Evolutionary conservation across 1,140 invertebrate species (phyloP), one percentile per base, ranked within the genome.

Genomic region (Liolophura sinensis): DNA sequence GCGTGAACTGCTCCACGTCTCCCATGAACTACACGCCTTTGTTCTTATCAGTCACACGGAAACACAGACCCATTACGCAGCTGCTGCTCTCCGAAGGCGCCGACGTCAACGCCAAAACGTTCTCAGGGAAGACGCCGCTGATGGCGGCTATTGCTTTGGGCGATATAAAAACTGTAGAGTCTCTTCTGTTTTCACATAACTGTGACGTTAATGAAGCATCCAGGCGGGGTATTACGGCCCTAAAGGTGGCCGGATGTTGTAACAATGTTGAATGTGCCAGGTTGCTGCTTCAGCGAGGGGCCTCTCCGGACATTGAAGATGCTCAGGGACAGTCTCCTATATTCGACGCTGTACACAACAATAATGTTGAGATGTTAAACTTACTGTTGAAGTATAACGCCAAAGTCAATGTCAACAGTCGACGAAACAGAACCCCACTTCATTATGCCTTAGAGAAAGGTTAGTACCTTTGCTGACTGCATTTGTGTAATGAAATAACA

Each of bases 361-460:
- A 68, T 16, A 61, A 68, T 56, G 65, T 49, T 25, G 59, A 65
- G 1, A 67, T 73, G 58, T 65, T 74, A 15, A 69, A 64, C 22
- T 31, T 64, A 24, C 62, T 79, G 1, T 61, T 77, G 24, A 40
- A 63, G 49, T 59, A 67, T 52, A 72, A 72, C 24, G 78, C 72
- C 18, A 64, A 72, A 67, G 57, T 78, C 0, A 73, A 74, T 55
- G 59, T 70, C 18, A 65, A 51, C 31, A 73, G 73, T 60, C 20
- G 55, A 12, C 40, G 63, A 4, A 68, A 69, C 14, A 71, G 76
- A 55, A 64, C 71, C 12, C 67, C 76, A 16, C 66, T 79, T 12
- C 62, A 78, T 56, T 76, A 78, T 68, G 81, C 82, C 15, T 65
- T 76, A 9, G 75, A 78, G 65, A 64, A 69, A 54, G 79, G 79